These are phyloP conservation scores for Drosophila ananassae DNA, from an alignment of 1,140 invertebrate species.

Conservation along the genomic window DNA sequence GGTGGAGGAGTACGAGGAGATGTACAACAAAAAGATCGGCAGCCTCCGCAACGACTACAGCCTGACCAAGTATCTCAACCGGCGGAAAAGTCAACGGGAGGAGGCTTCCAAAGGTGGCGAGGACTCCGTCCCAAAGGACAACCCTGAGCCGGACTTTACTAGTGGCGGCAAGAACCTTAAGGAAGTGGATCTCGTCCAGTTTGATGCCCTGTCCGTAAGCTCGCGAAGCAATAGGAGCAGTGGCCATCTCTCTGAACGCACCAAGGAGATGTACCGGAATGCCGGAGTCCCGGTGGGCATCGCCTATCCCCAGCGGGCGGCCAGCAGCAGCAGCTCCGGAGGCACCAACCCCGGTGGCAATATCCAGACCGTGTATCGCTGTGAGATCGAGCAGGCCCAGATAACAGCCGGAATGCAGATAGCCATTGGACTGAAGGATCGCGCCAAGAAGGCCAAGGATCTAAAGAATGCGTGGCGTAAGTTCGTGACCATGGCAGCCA, in stretches of 20 bases:
- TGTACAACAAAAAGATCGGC: slow-evolving; percentile 75
- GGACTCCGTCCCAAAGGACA: slow-evolving; percentile 20
- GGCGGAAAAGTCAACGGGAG: slow-evolving; percentile 58
- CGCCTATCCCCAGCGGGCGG: slow-evolving; percentile 75
- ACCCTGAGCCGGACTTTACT: slow-evolving; percentile 36
- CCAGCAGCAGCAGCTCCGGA: slow-evolving; percentile 50
- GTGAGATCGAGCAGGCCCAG: slow-evolving; percentile 77
- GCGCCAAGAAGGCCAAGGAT: slow-evolving; percentile 79
- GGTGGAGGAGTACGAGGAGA: slow-evolving; percentile 62
- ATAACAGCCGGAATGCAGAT: slow-evolving; percentile 83
- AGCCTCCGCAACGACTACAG: slow-evolving; percentile 79
- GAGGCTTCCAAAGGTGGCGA: slow-evolving; percentile 9
- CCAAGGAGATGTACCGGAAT: slow-evolving; percentile 81
- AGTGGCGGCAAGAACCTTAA: slow-evolving; percentile 59
- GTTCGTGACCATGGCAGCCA: slow-evolving; percentile 82
- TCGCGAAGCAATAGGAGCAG: slow-evolving; percentile 80
- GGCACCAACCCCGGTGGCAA: slow-evolving; percentile 34
- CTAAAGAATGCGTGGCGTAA: slow-evolving; percentile 84
- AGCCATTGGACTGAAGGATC: slow-evolving; percentile 79
- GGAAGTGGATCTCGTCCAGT: slow-evolving; percentile 72
- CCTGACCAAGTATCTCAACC: slow-evolving; percentile 80
- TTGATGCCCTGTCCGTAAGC: slow-evolving; percentile 76
- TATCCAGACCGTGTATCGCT: slow-evolving; percentile 80
- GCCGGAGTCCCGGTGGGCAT: slow-evolving; percentile 79
- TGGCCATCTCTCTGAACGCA: slow-evolving; percentile 76